A percentile compares a stretch with the other conserved stretches of the same genome.
Conservation (phyloP, 2,888 invertebrate genomes). For the Timema podura region DNA sequence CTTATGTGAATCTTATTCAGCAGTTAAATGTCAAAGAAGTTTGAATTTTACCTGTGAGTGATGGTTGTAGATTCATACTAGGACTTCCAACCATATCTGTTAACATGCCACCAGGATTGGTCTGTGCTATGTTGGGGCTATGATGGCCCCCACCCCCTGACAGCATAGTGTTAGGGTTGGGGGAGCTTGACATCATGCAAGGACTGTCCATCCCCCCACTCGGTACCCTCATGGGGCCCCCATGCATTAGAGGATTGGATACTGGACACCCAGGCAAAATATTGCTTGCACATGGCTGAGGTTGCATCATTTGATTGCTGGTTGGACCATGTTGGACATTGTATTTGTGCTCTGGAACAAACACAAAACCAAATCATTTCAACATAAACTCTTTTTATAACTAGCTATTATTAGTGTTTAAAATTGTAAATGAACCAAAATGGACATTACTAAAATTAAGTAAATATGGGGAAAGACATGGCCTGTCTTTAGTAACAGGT, state of each 20-base stretch:
- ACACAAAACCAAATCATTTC: no score
- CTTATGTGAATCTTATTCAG: background rate
- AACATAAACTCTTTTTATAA: no score
- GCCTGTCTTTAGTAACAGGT: no score
- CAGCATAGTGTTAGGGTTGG: conserved; percentile 33
- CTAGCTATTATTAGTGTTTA: no score
- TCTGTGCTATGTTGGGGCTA: conserved; percentile 28
- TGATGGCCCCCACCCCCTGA: conserved; percentile 28
- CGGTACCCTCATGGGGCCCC: conserved; percentile 23
- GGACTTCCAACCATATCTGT: conserved; percentile 30
- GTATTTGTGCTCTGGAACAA: conserved; percentile 18
- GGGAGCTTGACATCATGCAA: conserved; percentile 29
- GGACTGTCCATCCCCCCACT: conserved; percentile 28
- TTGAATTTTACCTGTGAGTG: conserved; percentile 44
- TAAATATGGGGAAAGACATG: no score
- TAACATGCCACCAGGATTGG: conserved; percentile 24
- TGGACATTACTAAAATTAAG: no score
- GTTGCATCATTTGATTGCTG: conserved; percentile 24
- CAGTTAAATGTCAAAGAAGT: background rate
- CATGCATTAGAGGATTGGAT: conserved; percentile 26
- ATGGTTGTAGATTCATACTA: conserved; percentile 35
- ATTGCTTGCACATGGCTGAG: conserved; percentile 28
- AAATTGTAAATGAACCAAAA: no score
- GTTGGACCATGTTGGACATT: conserved; percentile 18
- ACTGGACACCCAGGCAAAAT: conserved; percentile 27